Conservation (phyloP, 1,140 invertebrate genomes). For the Papilio aristodemus region DNA sequence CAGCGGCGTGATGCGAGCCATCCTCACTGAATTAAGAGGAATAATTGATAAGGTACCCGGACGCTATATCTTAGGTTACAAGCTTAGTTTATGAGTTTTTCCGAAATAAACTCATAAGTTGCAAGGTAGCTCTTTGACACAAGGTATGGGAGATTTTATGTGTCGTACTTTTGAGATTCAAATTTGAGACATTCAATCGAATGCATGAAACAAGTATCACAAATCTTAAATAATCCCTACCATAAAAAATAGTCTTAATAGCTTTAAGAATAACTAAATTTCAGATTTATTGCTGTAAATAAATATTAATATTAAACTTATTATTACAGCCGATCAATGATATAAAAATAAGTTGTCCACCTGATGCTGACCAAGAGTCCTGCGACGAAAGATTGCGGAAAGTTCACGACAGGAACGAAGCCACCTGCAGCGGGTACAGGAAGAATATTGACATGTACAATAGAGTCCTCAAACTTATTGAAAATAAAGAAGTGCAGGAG, state of each 20-base stretch:
- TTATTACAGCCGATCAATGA: slow-evolving; percentile 15
- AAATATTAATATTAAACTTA: neutral
- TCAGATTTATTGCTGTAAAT: no score
- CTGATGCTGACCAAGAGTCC: neutral
- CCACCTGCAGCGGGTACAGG: neutral
- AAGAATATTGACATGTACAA: slow-evolving; percentile 3
- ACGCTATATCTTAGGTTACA: no score
- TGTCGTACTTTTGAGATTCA: no score
- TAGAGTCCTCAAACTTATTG: neutral
- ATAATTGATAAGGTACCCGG: slow-evolving; percentile 14
- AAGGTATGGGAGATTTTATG: no score
- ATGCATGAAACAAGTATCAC: no score
- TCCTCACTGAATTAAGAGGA: slow-evolving; percentile 3
- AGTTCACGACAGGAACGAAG: neutral
- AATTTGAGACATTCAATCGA: no score
- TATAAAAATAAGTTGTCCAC: slow-evolving; percentile 7
- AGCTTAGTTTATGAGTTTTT: neutral
- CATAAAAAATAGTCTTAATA: no score
- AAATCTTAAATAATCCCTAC: no score
- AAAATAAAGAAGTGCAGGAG: neutral
- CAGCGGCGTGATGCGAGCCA: neutral
- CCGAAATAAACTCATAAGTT: no score
- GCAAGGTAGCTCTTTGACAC: no score
- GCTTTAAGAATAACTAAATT: no score
- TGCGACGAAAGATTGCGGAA: neutral